phyloP scores from a whole-genome alignment of 2,113 vertebrate genomes.

The Bos taurus region DNA sequence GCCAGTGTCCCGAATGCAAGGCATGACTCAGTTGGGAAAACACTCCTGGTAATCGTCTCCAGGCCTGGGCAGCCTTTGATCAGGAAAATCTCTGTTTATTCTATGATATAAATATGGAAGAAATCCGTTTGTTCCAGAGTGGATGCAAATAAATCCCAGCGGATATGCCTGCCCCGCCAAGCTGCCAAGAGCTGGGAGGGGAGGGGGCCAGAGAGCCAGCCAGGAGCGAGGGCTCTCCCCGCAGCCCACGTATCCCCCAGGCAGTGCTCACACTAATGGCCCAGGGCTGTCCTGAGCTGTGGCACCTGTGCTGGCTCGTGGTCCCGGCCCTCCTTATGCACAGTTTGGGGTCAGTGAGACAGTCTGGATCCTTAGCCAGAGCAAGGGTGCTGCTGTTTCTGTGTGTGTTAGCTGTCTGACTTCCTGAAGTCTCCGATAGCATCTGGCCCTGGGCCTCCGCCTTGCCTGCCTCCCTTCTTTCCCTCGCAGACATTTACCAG shows the following conservation, averaged over 20 bases:
- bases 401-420: no score
- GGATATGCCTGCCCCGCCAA: rapidly evolving
- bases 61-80: slow-evolving; percentile 18
- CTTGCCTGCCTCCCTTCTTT: background rate
- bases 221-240: rapidly evolving
- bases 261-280: rapidly evolving
- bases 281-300: background rate
- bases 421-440: background rate
- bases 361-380: background rate
- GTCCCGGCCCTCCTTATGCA: background rate
- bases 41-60: background rate
- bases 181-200: background rate
- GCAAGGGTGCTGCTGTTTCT: background rate
- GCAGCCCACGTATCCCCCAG: rapidly evolving
- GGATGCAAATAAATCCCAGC: background rate
- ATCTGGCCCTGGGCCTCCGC: background rate
- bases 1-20: background rate
- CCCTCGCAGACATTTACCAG: background rate
- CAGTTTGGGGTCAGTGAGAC: no score
- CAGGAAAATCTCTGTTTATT: slow-evolving; percentile 49
- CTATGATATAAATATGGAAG: slow-evolving; percentile 25
- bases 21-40: background rate
- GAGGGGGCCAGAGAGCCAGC: background rate
- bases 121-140: background rate
- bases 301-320: rapidly evolving